Base-by-base conservation (phyloP, 1,140 invertebrate genomes). In the Colletes gigas region DNA sequence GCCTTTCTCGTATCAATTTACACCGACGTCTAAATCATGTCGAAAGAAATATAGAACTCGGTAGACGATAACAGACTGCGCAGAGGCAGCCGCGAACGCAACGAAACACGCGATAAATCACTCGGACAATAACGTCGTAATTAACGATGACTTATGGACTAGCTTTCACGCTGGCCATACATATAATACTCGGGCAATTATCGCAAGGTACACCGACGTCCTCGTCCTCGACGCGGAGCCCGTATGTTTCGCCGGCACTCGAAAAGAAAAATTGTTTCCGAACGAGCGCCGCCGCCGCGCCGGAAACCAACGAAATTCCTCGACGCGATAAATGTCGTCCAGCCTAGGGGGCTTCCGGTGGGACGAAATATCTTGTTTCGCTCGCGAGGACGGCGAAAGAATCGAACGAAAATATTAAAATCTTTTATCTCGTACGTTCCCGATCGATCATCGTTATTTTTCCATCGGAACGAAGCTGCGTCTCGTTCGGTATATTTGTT, bases 121-220 rank as follows among this genome's bases (percentile, higher is more conserved):
- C 71, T 52, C 69, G 63, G 65, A 83, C 77, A 74, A 65, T 83
- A 87, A 83, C 73, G 80, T 67, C 72, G 82, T 83, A 83, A 87
- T 87, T 86, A 87, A 87, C 81, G 73, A 87, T 83, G 84, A 86
- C 85, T 86, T 86, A 83, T 81, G 77, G 65, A 83, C 81, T 80
- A 59, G 41, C 68, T 68, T 44, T 74, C 69, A 55, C 62, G 60
- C 59, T 59, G 19, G 19, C 19, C 68, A 44, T 57, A 60, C 62
- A 71, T 70, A 85, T 82, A 85, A 77, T 78, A 70, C 81, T 4
- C 72, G 68, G 41, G 83, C 73, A 86, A 86, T 86, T 86, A 85
- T 80, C 83, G 78, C 69, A 30, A 39, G 52, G 60, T 67, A 73
- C 65, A 73, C 72, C 30, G 17, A 19, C 21, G 69, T 82, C 17